phyloP scores from a whole-genome alignment of 2,113 vertebrate genomes.

The Fregata magnificens region DNA sequence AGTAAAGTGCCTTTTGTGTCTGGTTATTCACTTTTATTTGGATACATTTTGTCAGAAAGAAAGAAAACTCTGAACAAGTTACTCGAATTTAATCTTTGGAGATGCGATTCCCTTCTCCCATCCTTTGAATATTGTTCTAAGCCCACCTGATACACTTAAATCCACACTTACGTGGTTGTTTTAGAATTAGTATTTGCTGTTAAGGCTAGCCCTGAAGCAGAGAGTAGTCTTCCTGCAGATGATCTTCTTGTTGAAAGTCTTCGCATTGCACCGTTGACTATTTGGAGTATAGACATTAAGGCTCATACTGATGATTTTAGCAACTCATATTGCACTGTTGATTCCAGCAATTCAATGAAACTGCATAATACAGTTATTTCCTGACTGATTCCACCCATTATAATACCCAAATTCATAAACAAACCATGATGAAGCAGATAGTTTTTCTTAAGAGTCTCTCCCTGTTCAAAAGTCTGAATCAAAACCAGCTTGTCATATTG shows the following conservation, averaged over 20 bases:
- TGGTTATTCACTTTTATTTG: not conserved
- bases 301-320: not conserved
- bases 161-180: not conserved
- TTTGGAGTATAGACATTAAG: not conserved
- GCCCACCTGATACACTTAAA: not conserved
- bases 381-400: not conserved
- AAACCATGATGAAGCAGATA: not conserved
- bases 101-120: not conserved
- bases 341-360: not conserved
- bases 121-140: not conserved
- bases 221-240: not conserved
- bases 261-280: not conserved
- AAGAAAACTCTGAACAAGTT: not conserved
- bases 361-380: not conserved
- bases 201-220: not conserved
- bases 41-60: not conserved
- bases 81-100: not conserved
- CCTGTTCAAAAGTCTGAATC: constrained; percentile 46
- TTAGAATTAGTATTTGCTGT: not conserved
- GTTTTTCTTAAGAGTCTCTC: not conserved
- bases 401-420: not conserved
- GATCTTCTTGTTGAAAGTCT: not conserved
- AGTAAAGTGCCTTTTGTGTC: not conserved
- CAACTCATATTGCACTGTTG: not conserved
- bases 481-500: constrained; percentile 72